Evolutionary conservation across 2,888 invertebrate genomes (phyloP).

Genomic region (Tetragonula carbonaria): DNA sequence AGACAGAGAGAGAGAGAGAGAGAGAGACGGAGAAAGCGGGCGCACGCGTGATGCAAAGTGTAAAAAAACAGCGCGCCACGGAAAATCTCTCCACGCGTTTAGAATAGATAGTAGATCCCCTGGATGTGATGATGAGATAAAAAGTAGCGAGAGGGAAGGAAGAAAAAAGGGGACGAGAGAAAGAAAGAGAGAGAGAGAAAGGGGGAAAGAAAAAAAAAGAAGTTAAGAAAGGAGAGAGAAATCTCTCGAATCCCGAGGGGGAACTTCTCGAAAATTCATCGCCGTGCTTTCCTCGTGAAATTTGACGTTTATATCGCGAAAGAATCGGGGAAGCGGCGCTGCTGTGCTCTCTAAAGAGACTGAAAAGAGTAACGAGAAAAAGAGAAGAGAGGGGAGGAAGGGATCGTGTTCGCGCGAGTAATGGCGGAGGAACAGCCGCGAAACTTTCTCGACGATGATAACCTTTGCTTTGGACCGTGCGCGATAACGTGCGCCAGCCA

Average conservation of each 20-base stretch:
- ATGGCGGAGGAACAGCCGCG: conserved; percentile 3
- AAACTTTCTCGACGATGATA: conserved; percentile 13
- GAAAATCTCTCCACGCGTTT: not conserved
- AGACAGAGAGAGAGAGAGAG: too few species aligned
- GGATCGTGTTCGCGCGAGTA: not conserved
- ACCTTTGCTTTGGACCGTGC: not conserved
- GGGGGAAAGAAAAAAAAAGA: too few species aligned
- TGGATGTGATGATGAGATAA: conserved; percentile 10
- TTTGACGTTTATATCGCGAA: conserved; percentile 24
- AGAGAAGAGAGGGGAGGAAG: not conserved
- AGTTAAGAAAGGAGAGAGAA: not conserved
- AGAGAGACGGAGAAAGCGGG: too few species aligned
- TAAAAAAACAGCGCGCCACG: not conserved
- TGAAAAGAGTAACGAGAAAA: not conserved
- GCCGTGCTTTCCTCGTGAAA: not conserved
- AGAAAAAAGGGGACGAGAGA: not conserved
- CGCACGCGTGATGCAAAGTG: not conserved
- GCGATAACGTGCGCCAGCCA: not conserved
- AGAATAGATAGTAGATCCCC: not conserved
- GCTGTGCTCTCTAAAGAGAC: not conserved
- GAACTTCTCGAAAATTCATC: not conserved
- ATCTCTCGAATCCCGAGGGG: conserved; percentile 16
- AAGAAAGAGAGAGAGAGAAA: not conserved
- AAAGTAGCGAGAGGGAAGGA: not conserved
- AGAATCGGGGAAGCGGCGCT: conserved; percentile 4